These are phyloP conservation scores for Acipenser transmontanus DNA, from an alignment of 2,797 vertebrate species.

Conservation along the genomic window DNA sequence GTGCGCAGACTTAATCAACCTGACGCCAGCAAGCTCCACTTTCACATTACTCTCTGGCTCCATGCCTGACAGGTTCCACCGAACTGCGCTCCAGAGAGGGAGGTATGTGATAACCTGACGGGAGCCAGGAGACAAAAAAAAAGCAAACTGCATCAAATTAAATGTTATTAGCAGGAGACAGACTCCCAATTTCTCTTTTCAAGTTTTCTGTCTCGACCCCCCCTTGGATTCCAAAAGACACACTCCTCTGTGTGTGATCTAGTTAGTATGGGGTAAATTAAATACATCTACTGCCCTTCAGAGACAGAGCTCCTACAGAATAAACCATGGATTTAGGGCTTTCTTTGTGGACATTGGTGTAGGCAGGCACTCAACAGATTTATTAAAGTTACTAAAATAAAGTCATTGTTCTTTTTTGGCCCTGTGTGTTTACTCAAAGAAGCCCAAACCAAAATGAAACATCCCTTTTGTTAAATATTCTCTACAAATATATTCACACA, in stretches of 20 bases:
- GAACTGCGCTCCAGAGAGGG: slow-evolving; percentile 46
- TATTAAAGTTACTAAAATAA: too few species aligned
- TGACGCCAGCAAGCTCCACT: slow-evolving; percentile 58
- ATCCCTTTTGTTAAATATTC: too few species aligned
- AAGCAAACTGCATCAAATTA: slow-evolving; percentile 45
- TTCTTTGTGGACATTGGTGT: too few species aligned
- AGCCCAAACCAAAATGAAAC: too few species aligned
- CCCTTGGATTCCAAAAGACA: slow-evolving; percentile 5
- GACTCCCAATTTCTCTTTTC: slow-evolving; percentile 5
- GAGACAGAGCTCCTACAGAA: neutral
- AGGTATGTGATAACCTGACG: slow-evolving; percentile 51
- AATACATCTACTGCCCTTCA: slow-evolving; percentile 9
- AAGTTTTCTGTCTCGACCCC: slow-evolving; percentile 22
- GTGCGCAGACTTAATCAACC: slow-evolving; percentile 68
- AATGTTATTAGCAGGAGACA: slow-evolving; percentile 37
- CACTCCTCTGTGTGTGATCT: slow-evolving; percentile 3
- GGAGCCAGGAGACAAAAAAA: slow-evolving; percentile 6
- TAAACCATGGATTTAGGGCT: too few species aligned
- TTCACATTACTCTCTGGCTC: slow-evolving; percentile 59
- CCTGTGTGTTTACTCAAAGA: too few species aligned
- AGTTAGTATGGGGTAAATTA: slow-evolving; percentile 3
- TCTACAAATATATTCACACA: too few species aligned
- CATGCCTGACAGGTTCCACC: slow-evolving; percentile 57
- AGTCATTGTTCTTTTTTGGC: too few species aligned
- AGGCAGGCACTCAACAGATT: too few species aligned